These are phyloP conservation scores for Melanostoma scalare DNA, from an alignment of 2,888 invertebrate species.

Conservation along the genomic window DNA sequence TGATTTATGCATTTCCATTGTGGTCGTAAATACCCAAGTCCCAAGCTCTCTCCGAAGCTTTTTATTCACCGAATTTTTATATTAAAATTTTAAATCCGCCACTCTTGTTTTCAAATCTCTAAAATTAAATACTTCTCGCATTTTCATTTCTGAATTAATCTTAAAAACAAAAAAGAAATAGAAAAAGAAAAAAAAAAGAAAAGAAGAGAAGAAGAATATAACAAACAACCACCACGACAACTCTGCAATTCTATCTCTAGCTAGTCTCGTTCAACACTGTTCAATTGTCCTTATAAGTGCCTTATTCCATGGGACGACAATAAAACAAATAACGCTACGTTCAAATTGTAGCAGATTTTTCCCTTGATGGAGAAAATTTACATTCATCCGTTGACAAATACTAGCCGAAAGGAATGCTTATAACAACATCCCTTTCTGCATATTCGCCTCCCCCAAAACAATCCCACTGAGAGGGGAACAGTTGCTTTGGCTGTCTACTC, in stretches of 20 bases:
- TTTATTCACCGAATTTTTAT: too few species aligned
- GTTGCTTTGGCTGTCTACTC: neutral
- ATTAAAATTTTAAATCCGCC: too few species aligned
- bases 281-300: conserved; percentile 34
- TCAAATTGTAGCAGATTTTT: conserved; percentile 27
- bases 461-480: neutral
- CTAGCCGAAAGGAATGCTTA: conserved; percentile 54
- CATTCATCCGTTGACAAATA: conserved; percentile 56
- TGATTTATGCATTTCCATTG: too few species aligned
- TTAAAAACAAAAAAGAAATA: neutral
- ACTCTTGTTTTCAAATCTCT: too few species aligned
- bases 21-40: too few species aligned
- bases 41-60: too few species aligned
- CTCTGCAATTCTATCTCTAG: neutral
- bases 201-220: neutral
- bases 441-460: conserved; percentile 15
- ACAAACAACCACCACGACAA: neutral
- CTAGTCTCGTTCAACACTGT: conserved; percentile 18
- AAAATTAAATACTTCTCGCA: too few species aligned
- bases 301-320: conserved; percentile 23
- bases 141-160: too few species aligned
- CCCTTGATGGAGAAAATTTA: conserved; percentile 26
- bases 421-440: conserved; percentile 46
- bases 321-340: neutral
- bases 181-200: neutral